Base-by-base conservation (phyloP, 2,888 invertebrate genomes). In the Drosophila fungiperda region DNA sequence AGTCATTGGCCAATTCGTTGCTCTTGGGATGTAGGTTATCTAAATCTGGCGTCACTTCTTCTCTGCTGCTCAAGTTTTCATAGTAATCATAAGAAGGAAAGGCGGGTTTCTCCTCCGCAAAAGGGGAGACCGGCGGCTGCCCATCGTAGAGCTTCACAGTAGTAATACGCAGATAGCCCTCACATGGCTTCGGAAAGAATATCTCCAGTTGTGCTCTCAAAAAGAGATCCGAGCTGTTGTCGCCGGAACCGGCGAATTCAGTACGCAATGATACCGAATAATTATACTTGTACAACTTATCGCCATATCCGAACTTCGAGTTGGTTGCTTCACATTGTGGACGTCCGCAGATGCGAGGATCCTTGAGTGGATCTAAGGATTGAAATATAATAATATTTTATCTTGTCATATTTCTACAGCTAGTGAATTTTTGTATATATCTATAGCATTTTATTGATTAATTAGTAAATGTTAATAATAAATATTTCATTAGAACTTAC, bases 231-330 rank as follows among this genome's bases (percentile, higher is more conserved):
- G 97, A 97, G 52, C 95, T 95, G 82, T 96, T 96, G 83, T 95
- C 95, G 79, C 96, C 96, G 3, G 95, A 95, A 0, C 96, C 96
- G 67, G 94, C 94, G 82, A 96, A 96, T 86, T 96, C 95, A 0
- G 96, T 95, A 70, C 94, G 95, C n/a, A 96, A 94, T 82, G 96
- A 95, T 11, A 96, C 95, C 81, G 94, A 94, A 91, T 97, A 97
- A 55, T 95, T 94, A 93, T 97, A 97, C 85, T 94, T 94, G 91
- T 97, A 96, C 8, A 91, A 69, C 35, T 80, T 78, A 11, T 90
- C 88, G 15, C 69, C 80, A 59, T 91, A 93, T 9, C 74, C 87
- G 52, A 93, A 93, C 80, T 93, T 93, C 0, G 53, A 20, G 9
- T 82, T 89, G 23, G 73, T 72, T 2, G 57, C 32, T 89, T 94